These are phyloP conservation scores for Orbicella faveolata DNA, from an alignment of 64 coral and sea anemone genomes.

Conservation along the genomic window DNA sequence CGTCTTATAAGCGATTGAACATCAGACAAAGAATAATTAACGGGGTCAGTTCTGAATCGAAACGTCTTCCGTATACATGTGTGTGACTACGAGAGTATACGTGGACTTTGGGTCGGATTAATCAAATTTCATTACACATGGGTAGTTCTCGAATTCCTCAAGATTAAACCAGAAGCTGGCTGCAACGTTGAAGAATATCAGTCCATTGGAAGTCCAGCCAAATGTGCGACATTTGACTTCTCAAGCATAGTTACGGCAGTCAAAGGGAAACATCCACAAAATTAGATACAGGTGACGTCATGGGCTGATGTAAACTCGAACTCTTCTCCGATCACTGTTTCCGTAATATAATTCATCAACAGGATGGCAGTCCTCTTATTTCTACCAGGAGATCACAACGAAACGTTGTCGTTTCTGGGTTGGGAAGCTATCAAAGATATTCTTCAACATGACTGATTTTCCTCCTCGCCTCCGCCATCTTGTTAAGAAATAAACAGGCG, in stretches of 20 bases:
- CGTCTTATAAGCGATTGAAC: background rate
- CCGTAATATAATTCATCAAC: background rate
- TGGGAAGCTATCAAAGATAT: background rate
- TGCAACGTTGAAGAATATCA: background rate
- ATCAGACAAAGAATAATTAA: background rate
- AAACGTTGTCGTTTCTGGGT: background rate
- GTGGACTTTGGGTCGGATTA: too few relatives aligned
- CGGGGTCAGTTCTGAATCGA: background rate
- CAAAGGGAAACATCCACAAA: conserved; percentile 10
- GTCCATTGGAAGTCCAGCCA: background rate
- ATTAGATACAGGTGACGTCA: conserved; percentile 19
- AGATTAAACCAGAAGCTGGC: background rate
- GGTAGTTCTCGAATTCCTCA: background rate
- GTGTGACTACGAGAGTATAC: too few relatives aligned
- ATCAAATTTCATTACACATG: background rate
- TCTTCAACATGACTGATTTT: too few relatives aligned
- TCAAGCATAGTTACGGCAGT: background rate
- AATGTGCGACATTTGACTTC: background rate
- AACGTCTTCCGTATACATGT: too few relatives aligned
- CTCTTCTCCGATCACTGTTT: background rate
- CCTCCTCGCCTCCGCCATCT: background rate
- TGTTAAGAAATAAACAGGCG: background rate
- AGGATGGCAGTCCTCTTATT: background rate
- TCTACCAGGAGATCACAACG: background rate
- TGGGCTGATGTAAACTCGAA: background rate